Evolutionary conservation across 92 coral and sea anemone species (phyloP).

Genomic region (Meandrina meandrites): DNA sequence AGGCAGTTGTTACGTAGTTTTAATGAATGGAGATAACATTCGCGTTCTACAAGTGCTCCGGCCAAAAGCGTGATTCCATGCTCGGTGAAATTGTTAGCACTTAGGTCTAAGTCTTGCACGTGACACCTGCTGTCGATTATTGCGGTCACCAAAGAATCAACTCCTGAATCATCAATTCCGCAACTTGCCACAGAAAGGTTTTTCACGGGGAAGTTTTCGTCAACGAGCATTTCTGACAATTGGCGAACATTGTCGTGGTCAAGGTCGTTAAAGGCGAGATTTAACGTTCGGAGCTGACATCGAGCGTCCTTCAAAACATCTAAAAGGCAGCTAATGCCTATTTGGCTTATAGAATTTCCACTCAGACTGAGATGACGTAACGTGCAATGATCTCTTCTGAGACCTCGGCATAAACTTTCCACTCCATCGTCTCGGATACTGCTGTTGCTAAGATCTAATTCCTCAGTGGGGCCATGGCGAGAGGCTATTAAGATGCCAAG

Average conservation of each 20-base stretch:
- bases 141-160: background rate
- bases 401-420: background rate
- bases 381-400: background rate
- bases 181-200: background rate
- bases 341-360: background rate
- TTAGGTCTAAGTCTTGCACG: background rate
- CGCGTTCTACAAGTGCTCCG: background rate
- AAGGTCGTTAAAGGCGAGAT: background rate
- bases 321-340: slow-evolving; percentile 3
- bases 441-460: background rate
- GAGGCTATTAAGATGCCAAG: slow-evolving; percentile 1
- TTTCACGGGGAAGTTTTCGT: background rate
- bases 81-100: background rate
- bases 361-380: background rate
- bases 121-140: background rate
- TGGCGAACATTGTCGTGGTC: background rate
- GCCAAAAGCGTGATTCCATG: background rate
- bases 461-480: slow-evolving; percentile 10
- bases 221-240: background rate
- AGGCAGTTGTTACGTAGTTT: background rate
- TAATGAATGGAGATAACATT: background rate
- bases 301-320: background rate
- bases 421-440: slow-evolving; percentile 1
- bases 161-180: background rate
- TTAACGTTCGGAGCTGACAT: slow-evolving; percentile 8